A percentile compares a stretch with the other conserved stretches of the same genome.
These are phyloP conservation scores for Hippoglossus stenolepis DNA, from an alignment of 2,113 vertebrate species.

Conservation along the genomic window DNA sequence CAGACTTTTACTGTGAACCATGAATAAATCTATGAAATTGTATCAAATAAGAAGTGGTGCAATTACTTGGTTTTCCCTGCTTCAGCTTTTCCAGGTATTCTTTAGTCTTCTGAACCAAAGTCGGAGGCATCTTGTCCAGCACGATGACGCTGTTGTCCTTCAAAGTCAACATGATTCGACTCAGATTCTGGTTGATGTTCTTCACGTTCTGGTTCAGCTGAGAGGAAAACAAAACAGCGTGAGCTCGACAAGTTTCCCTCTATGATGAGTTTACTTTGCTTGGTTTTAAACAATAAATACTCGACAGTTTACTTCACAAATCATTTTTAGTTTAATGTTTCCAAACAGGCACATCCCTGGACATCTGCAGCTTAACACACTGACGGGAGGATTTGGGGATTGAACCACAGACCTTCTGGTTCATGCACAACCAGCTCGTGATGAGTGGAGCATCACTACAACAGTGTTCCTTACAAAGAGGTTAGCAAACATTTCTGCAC, in stretches of 20 bases:
- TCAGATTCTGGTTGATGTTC: slow-evolving; percentile 83
- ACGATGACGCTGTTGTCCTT: slow-evolving; percentile 90
- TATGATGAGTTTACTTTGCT: neutral
- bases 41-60: neutral
- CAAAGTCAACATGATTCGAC: slow-evolving; percentile 88
- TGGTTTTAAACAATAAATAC: no score
- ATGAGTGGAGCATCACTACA: neutral
- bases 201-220: slow-evolving; percentile 98
- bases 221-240: slow-evolving; percentile 33
- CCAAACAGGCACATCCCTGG: no score
- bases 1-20: neutral
- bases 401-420: neutral
- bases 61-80: slow-evolving; percentile 88
- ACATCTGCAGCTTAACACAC: no score
- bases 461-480: neutral
- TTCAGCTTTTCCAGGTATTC: slow-evolving; percentile 92
- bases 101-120: slow-evolving; percentile 89
- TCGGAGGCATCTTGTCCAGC: slow-evolving; percentile 88
- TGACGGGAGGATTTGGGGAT: no score
- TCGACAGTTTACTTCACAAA: no score
- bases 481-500: no score
- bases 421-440: neutral
- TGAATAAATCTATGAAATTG: neutral
- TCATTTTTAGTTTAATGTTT: no score
- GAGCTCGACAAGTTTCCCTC: neutral